Evolutionary conservation across 2,888 invertebrate genomes (phyloP).

Genomic region (Lapara coniferarum): DNA sequence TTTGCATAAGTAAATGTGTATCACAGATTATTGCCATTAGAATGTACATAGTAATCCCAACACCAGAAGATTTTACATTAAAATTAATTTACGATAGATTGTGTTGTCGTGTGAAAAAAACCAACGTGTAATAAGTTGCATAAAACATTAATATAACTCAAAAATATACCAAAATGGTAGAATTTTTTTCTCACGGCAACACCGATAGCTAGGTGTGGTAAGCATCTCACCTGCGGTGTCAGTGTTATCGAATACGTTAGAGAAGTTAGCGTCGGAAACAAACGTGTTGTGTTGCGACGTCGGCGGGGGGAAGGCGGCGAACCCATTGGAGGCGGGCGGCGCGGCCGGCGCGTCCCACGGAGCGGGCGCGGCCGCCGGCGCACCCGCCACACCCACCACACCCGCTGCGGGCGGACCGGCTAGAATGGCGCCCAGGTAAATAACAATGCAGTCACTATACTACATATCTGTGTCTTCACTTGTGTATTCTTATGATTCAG

Average conservation of each 20-base stretch:
- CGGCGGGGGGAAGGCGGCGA: constrained; percentile 58
- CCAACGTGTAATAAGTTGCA: neutral
- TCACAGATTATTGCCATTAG: constrained; percentile 33
- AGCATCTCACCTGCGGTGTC: constrained; percentile 86
- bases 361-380: constrained; percentile 42
- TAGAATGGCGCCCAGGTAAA: constrained; percentile 42
- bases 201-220: constrained; percentile 33
- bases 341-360: constrained; percentile 53
- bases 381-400: constrained; percentile 40
- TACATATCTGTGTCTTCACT: neutral
- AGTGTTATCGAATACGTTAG: constrained; percentile 92
- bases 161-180: neutral
- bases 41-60: constrained; percentile 30
- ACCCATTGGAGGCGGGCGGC: constrained; percentile 58
- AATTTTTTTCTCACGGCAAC: constrained; percentile 36
- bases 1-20: constrained; percentile 7
- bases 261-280: constrained; percentile 94
- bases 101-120: constrained; percentile 30
- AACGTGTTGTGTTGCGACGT: constrained; percentile 76
- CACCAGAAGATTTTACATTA: constrained; percentile 41
- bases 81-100: constrained; percentile 29
- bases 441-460: constrained; percentile 34
- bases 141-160: too few relatives aligned
- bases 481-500: too few relatives aligned
- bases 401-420: constrained; percentile 42